phyloP scores from a whole-genome alignment of 2,113 vertebrate species.

The Nycticryphes semicollaris region DNA sequence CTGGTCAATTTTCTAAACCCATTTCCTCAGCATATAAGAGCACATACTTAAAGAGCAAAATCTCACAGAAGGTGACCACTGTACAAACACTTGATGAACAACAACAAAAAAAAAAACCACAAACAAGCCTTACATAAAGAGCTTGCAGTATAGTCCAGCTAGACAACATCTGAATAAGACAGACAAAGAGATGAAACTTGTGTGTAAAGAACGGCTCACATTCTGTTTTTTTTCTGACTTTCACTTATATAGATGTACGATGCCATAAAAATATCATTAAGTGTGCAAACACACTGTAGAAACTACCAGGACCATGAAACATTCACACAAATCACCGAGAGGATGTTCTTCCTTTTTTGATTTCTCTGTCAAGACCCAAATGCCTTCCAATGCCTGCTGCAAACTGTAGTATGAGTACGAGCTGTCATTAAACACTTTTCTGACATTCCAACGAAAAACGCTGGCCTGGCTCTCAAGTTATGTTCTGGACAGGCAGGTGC shows the following conservation, averaged over 20 bases:
- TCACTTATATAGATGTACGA: not conserved
- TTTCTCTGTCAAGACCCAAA: not conserved
- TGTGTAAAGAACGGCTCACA: not conserved
- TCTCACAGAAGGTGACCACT: not conserved
- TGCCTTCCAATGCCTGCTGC: not conserved
- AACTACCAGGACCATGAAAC: not conserved
- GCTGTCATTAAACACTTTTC: not conserved
- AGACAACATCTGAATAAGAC: not conserved
- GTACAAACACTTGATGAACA: not conserved
- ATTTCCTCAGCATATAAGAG: not conserved
- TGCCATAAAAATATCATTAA: not conserved
- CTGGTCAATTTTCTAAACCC: not conserved
- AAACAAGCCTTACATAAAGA: not conserved
- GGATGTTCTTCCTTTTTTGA: not conserved
- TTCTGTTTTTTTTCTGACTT: not conserved
- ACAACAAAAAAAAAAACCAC: not conserved
- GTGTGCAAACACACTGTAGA: not conserved
- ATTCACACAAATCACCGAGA: not conserved
- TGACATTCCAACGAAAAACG: not conserved
- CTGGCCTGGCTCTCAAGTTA: not conserved
- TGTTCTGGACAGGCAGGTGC: not conserved
- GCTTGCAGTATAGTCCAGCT: not conserved
- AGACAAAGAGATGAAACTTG: not conserved
- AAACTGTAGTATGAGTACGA: not conserved
- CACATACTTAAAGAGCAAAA: not conserved